These are phyloP conservation scores for Zygothrica quintamaculata DNA, from an alignment of 2,888 invertebrate genomes.

Conservation along the genomic window DNA sequence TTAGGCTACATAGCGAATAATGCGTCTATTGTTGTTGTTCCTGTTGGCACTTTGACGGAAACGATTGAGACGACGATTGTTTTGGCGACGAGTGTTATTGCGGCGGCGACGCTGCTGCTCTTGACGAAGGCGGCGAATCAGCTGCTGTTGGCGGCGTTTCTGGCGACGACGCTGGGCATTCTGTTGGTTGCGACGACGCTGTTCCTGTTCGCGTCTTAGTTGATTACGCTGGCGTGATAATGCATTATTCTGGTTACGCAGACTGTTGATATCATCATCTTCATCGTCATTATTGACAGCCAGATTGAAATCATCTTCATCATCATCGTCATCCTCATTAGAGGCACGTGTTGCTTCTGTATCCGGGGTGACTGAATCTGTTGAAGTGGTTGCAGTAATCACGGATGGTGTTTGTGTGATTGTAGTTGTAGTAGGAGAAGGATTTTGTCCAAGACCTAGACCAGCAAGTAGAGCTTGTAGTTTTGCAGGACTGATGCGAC, in stretches of 20 bases:
- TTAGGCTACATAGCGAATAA: constrained; percentile 38
- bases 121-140: constrained; percentile 47
- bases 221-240: constrained; percentile 45
- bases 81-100: constrained; percentile 38
- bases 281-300: constrained; percentile 32
- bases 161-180: constrained; percentile 53
- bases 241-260: too few species aligned
- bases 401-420: constrained; percentile 8
- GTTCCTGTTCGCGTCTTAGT: constrained; percentile 40
- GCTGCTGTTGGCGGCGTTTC: constrained; percentile 45
- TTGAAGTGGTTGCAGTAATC: neutral
- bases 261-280: too few species aligned
- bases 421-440: neutral
- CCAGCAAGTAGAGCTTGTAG: constrained; percentile 43
- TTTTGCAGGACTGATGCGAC: constrained; percentile 53
- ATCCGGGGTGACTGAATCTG: neutral
- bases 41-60: constrained; percentile 45
- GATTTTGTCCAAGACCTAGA: neutral
- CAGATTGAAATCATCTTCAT: constrained; percentile 27
- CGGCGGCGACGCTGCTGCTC: constrained; percentile 48
- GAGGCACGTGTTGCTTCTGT: constrained; percentile 4
- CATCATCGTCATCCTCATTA: constrained; percentile 28
- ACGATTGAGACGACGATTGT: constrained; percentile 45
- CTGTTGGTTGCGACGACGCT: constrained; percentile 47
- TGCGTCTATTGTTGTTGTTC: constrained; percentile 29